Evolutionary conservation across 2,797 vertebrate species (phyloP), one percentile per base, ranked within the genome.

Genomic region (Pteronotus mesoamericanus): DNA sequence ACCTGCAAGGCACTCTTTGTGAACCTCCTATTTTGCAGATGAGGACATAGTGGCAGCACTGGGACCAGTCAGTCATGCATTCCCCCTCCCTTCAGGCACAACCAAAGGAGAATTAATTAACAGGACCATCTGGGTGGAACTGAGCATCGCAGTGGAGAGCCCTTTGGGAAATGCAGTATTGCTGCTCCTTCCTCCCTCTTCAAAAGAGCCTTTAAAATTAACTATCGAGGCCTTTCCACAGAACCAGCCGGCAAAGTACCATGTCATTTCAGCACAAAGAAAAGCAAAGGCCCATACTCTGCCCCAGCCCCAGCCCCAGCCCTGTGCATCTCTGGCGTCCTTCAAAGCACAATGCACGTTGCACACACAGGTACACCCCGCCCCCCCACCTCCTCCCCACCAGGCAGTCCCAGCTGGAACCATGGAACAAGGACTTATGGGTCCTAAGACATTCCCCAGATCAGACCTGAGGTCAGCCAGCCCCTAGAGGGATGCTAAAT

Each of bases 371-470:
- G 11, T 59, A 61, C 68, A 4, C 32, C 0, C 9, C 44, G 42
- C 18, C 22, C 12, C 16, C 2, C 19, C 51, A 12, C 15, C 5
- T 24, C 55, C 59, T 32, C 24, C 24, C 15, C 14, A 16, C 21
- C 57, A 59, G 57, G 57, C 24, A 39, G n/a, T 48, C 7, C 34
- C 64, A 83, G 39, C 89, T 79, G 75, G 75, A 87, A 96, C 34
- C 93, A 69, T 0, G 16, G 48, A 42, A n/a, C 90, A 95, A 44
- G 59, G 53, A 84, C n/a, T 88, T 80, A 1, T 0, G 57, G 53
- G 51, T 53, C 92, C 94, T 86, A 88, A 91, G 72, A 75, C 55
- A 85, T 93, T 96, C 95, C 92, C 80, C 96, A 93, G 93, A 75
- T 82, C 79, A 57, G 64, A 69, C 83, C 34, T 74, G 57, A 77